These are phyloP conservation scores for Stegodyphus dumicola DNA, from an alignment of 1,140 invertebrate species.

Conservation along the genomic window DNA sequence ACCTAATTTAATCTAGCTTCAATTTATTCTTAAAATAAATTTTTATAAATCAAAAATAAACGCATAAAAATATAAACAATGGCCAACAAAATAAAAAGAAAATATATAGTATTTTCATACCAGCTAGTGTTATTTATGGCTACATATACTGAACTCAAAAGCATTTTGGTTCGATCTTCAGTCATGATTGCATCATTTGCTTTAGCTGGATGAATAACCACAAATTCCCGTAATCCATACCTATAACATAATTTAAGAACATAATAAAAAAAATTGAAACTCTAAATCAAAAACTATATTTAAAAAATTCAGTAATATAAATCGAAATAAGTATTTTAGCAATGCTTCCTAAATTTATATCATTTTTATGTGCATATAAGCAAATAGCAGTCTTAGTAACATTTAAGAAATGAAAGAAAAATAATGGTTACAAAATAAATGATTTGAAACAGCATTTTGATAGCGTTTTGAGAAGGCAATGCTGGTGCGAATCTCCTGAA, in stretches of 20 bases:
- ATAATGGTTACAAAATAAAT: too few relatives aligned
- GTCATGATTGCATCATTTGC: constrained; percentile 74
- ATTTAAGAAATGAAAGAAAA: too few relatives aligned
- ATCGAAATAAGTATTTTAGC: not conserved
- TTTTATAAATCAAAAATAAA: not conserved
- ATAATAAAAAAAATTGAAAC: constrained; percentile 67
- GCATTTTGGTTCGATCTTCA: constrained; percentile 84
- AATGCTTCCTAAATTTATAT: too few relatives aligned
- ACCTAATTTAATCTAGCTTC: too few relatives aligned
- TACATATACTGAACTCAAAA: constrained; percentile 86
- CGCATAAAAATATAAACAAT: not conserved
- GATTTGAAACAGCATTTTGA: too few relatives aligned
- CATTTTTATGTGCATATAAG: too few relatives aligned
- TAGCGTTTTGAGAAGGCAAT: too few relatives aligned
- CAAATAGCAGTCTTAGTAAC: too few relatives aligned
- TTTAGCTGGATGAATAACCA: constrained; percentile 77
- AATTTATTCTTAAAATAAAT: not conserved
- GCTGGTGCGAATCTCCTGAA: too few relatives aligned
- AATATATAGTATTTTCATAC: constrained; percentile 66
- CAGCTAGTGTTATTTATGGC: constrained; percentile 84
- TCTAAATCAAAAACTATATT: not conserved
- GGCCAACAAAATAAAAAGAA: not conserved
- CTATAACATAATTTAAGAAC: constrained; percentile 73
- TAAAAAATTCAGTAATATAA: not conserved
- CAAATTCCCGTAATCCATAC: constrained; percentile 87